These are phyloP conservation scores for Chrysotoxum bicinctum DNA, from an alignment of 2,888 invertebrate species.

Conservation along the genomic window DNA sequence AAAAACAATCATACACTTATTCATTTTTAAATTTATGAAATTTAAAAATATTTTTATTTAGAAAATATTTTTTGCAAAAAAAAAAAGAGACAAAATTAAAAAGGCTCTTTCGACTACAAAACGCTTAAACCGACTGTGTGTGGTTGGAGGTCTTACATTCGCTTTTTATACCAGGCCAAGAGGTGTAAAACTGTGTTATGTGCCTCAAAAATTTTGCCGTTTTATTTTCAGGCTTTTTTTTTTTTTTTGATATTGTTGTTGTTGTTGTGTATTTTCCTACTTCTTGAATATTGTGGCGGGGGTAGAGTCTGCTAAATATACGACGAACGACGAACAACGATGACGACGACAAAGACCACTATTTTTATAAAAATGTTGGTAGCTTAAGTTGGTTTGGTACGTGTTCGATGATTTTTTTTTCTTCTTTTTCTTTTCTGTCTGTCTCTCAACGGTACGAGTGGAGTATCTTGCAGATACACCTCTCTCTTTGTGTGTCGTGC, in stretches of 20 bases:
- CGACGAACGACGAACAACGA: slow-evolving; percentile 3
- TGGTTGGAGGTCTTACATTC: slow-evolving; percentile 81
- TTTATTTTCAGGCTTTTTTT: slow-evolving; percentile 61
- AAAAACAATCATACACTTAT: slow-evolving; percentile 83
- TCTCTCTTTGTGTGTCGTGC: slow-evolving; percentile 66
- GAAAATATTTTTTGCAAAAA: slow-evolving; percentile 14
- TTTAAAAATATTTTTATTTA: slow-evolving; percentile 48
- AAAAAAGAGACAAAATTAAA: slow-evolving; percentile 31
- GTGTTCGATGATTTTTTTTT: slow-evolving; percentile 22
- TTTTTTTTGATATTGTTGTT: too few species aligned
- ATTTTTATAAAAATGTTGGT: slow-evolving; percentile 33
- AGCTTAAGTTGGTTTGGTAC: slow-evolving; percentile 41
- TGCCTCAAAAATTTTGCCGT: slow-evolving; percentile 74
- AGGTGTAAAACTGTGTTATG: slow-evolving; percentile 71
- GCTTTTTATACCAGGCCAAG: slow-evolving; percentile 82
- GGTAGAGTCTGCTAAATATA: slow-evolving; percentile 26
- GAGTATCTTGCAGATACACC: slow-evolving; percentile 29
- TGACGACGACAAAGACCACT: slow-evolving; percentile 35
- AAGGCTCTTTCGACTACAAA: slow-evolving; percentile 77
- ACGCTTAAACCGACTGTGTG: slow-evolving; percentile 82
- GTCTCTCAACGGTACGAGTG: slow-evolving; percentile 21
- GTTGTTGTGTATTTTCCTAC: slow-evolving; percentile 23
- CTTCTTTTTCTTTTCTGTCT: slow-evolving; percentile 28
- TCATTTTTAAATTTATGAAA: slow-evolving; percentile 77
- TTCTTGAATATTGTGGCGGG: slow-evolving; percentile 60